Evolutionary conservation across 2,113 vertebrate genomes (phyloP).

Genomic region (Lethenteron camtschaticum): DNA sequence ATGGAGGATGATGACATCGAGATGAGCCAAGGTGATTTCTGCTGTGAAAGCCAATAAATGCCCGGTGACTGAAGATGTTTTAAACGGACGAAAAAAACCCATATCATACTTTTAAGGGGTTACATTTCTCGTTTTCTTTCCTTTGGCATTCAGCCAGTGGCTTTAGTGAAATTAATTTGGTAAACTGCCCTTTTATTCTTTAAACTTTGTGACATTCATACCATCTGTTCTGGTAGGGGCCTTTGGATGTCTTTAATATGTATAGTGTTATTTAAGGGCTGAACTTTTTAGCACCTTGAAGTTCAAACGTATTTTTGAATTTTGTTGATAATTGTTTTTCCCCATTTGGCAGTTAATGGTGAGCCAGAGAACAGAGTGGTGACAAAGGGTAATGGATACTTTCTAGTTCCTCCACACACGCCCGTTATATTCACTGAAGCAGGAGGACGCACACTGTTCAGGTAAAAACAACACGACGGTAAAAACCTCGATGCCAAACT

Average conservation of each 20-base stretch:
- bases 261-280: too few species aligned
- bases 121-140: too few species aligned
- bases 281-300: too few species aligned
- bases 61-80: too few species aligned
- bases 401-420: slow-evolving; percentile 1
- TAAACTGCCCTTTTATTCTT: slow-evolving; percentile 3
- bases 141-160: too few species aligned
- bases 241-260: background rate
- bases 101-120: too few species aligned
- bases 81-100: too few species aligned
- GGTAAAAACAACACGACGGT: background rate
- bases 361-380: slow-evolving; percentile 4
- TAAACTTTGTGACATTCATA: background rate
- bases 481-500: too few species aligned
- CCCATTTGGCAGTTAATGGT: slow-evolving; percentile 2
- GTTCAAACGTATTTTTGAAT: too few species aligned
- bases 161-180: background rate
- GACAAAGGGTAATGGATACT: background rate
- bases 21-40: slow-evolving; percentile 44
- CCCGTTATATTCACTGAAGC: slow-evolving; percentile 6
- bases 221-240: background rate
- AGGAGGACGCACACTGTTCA: slow-evolving; percentile 1
- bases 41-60: background rate
- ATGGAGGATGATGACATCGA: slow-evolving; percentile 98
- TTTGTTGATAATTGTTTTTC: background rate